Evolutionary conservation across 2,797 vertebrate genomes (phyloP).

Genomic region (Hapalemur alaotrensis): DNA sequence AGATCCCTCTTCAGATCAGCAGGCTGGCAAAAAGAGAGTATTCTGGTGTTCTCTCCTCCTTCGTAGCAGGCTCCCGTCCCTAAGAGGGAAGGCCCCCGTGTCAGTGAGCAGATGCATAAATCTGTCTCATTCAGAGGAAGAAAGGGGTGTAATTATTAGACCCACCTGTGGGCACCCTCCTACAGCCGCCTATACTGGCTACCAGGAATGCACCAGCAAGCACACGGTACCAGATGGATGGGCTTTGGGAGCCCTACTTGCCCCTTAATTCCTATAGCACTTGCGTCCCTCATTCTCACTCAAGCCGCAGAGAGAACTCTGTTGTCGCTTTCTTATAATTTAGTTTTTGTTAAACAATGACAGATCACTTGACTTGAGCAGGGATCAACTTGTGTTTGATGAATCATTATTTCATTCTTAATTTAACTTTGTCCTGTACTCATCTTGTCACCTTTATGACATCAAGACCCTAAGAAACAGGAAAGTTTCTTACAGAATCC

Average conservation of each 20-base stretch:
- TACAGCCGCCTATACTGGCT: background rate
- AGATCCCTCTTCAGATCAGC: background rate
- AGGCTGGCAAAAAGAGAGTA: background rate
- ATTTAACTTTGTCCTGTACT: background rate
- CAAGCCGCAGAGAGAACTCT: background rate
- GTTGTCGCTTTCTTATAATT: background rate
- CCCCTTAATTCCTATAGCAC: background rate
- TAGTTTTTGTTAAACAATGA: background rate
- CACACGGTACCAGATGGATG: background rate
- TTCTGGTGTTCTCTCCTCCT: background rate
- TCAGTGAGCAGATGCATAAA: background rate
- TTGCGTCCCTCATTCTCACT: background rate
- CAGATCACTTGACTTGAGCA: background rate
- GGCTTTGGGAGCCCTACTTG: background rate
- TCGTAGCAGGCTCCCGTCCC: background rate
- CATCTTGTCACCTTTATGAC: background rate
- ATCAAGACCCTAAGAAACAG: background rate
- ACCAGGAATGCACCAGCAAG: background rate
- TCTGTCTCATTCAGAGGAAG: background rate
- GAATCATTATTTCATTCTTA: background rate
- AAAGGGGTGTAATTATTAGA: background rate
- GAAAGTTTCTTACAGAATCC: background rate
- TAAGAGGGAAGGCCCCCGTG: background rate
- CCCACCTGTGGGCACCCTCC: background rate
- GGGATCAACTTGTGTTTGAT: background rate